Conservation (phyloP, 2,113 vertebrate species). For the Dicrurus megarhynchus region DNA sequence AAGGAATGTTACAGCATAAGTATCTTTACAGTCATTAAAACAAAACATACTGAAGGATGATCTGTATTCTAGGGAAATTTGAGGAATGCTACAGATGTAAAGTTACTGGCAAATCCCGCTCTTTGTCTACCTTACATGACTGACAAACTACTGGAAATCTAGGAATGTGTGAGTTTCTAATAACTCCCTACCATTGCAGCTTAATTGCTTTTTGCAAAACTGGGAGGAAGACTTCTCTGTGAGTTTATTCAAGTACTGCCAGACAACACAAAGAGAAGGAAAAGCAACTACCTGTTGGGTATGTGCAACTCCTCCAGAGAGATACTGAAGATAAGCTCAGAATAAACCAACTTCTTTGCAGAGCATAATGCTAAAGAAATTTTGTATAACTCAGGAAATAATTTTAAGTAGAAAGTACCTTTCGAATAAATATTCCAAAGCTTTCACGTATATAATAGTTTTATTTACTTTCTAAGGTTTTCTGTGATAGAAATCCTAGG, state of each 20-base stretch:
- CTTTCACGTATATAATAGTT: neutral
- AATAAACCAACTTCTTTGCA: neutral
- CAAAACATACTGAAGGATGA: neutral
- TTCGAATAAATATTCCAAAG: neutral
- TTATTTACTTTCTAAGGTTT: neutral
- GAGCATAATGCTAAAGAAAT: neutral
- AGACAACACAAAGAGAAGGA: neutral
- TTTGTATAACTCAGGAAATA: neutral
- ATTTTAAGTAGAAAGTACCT: neutral
- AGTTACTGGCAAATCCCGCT: neutral
- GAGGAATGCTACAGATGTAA: neutral
- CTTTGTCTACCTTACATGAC: neutral
- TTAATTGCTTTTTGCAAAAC: neutral
- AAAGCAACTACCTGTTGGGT: neutral
- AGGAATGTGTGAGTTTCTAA: neutral
- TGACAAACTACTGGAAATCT: neutral
- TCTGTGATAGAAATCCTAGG: neutral
- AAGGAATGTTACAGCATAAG: neutral
- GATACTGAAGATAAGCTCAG: neutral
- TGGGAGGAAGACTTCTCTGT: neutral
- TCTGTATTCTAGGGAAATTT: neutral
- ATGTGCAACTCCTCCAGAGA: neutral
- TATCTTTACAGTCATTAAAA: neutral
- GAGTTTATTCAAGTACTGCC: neutral
- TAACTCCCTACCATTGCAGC: neutral